A percentile compares a stretch with the other conserved stretches of the same genome.
Evolutionary conservation across 2,797 vertebrate species (phyloP).

Genomic region (Paedocypris micromegethes): DNA sequence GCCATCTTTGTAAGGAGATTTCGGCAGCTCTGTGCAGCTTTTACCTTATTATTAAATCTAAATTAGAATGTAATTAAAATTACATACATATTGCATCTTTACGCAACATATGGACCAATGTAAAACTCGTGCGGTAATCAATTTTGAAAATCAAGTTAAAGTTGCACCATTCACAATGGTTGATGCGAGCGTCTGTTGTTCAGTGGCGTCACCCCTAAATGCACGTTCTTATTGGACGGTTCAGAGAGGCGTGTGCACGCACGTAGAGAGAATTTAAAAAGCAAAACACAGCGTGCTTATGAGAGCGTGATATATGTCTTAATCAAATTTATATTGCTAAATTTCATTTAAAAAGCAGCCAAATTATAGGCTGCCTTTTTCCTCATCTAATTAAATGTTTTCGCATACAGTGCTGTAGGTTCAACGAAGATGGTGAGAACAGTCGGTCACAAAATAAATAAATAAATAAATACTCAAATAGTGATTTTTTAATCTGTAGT

Average conservation of each 20-base stretch:
- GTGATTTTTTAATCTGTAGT: too few species aligned
- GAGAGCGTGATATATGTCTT: too few species aligned
- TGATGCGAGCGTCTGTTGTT: background rate
- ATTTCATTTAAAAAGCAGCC: too few species aligned
- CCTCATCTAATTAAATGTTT: too few species aligned
- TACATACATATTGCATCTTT: background rate
- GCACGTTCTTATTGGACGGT: slow-evolving; percentile 15
- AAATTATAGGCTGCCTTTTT: too few species aligned
- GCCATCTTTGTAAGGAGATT: slow-evolving; percentile 21
- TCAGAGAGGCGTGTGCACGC: background rate
- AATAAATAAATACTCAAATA: too few species aligned
- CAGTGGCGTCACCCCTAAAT: background rate
- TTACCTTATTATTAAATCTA: background rate
- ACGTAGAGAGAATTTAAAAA: background rate
- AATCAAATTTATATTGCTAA: too few species aligned
- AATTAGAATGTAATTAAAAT: background rate
- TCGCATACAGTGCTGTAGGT: too few species aligned
- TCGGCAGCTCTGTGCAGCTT: too few species aligned
- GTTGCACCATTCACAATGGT: slow-evolving; percentile 21
- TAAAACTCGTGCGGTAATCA: background rate
- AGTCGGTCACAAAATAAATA: too few species aligned
- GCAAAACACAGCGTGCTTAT: too few species aligned
- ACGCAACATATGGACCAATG: background rate
- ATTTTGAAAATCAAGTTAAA: background rate
- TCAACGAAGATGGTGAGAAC: too few species aligned